phyloP scores from a whole-genome alignment of 2,797 vertebrate genomes.

The Poliocrania exsul region DNA sequence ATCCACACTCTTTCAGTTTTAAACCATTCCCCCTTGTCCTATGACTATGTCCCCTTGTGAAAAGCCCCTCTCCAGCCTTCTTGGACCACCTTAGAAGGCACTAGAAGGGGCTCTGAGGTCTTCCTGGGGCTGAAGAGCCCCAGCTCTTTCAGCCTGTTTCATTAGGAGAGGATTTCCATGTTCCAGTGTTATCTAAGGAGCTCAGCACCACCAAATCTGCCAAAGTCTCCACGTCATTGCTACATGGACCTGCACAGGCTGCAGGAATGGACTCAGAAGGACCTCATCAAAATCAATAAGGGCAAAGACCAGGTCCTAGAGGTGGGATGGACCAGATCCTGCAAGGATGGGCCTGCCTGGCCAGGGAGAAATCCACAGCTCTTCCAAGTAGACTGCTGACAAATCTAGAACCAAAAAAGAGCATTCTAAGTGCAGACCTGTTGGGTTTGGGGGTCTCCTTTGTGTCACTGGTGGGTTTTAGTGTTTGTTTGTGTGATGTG shows the following conservation, averaged over 20 bases:
- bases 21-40: background rate
- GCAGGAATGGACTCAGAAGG: background rate
- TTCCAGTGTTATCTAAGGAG: background rate
- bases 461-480: background rate
- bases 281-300: too few species aligned
- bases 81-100: background rate
- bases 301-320: background rate
- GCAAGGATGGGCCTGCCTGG: background rate
- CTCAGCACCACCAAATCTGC: background rate
- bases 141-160: too few species aligned
- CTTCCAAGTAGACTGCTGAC: background rate
- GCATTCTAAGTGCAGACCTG: background rate
- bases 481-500: background rate
- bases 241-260: background rate
- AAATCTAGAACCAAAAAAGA: background rate
- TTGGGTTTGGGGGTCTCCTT: background rate
- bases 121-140: too few species aligned
- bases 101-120: background rate
- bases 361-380: background rate
- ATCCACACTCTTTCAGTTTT: background rate
- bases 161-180: background rate
- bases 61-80: background rate
- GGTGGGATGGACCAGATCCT: too few species aligned
- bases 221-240: background rate
- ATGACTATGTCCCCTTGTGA: background rate